Evolutionary conservation across 2,888 invertebrate species (phyloP).

Genomic region (Acrocera orbiculus): DNA sequence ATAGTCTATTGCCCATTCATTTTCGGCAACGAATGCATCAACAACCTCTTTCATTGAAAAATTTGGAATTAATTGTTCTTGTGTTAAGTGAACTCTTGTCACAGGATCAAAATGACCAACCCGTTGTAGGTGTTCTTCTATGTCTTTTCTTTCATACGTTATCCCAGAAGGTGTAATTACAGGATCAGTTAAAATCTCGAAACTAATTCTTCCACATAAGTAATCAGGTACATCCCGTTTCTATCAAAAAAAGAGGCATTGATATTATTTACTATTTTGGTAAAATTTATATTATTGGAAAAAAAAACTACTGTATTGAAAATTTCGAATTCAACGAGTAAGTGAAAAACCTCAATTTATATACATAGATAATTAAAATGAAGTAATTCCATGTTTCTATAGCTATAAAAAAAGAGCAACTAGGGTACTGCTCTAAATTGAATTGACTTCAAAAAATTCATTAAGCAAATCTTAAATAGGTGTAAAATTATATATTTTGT

Average conservation of each 20-base stretch:
- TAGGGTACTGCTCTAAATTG: no score
- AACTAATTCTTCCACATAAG: conserved; percentile 96
- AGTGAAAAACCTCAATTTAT: no score
- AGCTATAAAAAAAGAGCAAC: no score
- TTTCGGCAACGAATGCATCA: conserved; percentile 84
- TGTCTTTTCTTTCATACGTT: conserved; percentile 91
- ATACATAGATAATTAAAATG: no score
- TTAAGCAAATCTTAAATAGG: no score
- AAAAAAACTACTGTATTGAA: no score
- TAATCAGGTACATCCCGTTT: conserved; percentile 97
- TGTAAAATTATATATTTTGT: no score
- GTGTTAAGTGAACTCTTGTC: conserved; percentile 84
- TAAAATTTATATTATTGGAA: no score
- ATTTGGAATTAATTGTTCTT: conserved; percentile 94
- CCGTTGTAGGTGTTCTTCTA: conserved; percentile 92
- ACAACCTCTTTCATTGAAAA: conserved; percentile 99
- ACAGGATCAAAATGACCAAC: conserved; percentile 99
- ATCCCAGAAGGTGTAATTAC: conserved; percentile 99
- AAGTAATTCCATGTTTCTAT: no score
- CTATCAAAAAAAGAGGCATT: conserved; percentile 35
- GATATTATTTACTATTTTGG: no score
- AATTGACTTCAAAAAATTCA: no score
- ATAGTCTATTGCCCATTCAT: conserved; percentile 95
- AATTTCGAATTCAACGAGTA: no score
- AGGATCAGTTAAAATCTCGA: conserved; percentile 93